These are phyloP conservation scores for Tribolium freemani DNA, from an alignment of 2,888 invertebrate species.

Conservation along the genomic window DNA sequence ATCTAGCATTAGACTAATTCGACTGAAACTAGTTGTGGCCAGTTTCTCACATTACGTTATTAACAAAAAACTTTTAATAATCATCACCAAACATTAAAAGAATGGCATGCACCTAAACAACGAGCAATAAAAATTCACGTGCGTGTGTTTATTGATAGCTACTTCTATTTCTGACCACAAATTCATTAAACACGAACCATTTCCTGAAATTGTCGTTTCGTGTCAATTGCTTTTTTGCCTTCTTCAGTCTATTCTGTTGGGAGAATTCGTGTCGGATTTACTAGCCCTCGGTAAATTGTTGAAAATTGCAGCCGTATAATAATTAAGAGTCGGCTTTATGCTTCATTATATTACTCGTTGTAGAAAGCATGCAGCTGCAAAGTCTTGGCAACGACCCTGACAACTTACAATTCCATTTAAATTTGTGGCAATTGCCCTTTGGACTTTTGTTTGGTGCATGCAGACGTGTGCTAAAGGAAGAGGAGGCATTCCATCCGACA, in stretches of 20 bases:
- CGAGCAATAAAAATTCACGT: not conserved
- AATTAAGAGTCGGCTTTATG: not conserved
- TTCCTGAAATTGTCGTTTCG: not conserved
- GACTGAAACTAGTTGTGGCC: not conserved
- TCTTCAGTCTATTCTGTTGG: not conserved
- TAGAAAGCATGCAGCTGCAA: slow-evolving; percentile 23
- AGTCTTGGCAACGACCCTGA: slow-evolving; percentile 17
- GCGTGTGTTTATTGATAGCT: not conserved
- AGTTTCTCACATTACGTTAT: not conserved
- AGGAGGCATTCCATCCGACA: slow-evolving; percentile 6
- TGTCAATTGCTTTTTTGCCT: not conserved
- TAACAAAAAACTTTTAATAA: not conserved
- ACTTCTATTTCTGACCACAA: not conserved
- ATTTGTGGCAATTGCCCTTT: slow-evolving; percentile 30
- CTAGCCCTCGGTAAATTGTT: not conserved
- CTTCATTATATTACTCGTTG: not conserved
- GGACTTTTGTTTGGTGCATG: slow-evolving; percentile 10
- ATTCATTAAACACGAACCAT: not conserved
- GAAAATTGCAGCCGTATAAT: not conserved
- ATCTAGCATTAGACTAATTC: not conserved
- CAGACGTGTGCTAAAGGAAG: slow-evolving; percentile 8
- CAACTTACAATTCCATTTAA: slow-evolving; percentile 17
- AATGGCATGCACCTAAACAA: not conserved
- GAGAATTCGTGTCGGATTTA: not conserved
- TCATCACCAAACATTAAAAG: not conserved